Base-by-base conservation (phyloP, 2,113 vertebrate genomes). In the Hyla sarda region DNA sequence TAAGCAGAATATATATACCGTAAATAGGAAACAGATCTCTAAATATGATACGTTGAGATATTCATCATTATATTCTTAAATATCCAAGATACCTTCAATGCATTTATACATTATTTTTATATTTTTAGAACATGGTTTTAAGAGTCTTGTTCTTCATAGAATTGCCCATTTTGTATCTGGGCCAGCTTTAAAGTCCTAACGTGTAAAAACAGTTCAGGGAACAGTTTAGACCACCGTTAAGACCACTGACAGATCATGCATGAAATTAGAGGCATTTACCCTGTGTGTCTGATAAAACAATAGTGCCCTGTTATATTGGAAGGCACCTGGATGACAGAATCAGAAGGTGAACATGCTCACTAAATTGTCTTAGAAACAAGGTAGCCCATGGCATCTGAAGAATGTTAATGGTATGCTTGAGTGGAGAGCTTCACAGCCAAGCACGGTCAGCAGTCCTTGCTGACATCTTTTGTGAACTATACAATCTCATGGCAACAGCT, bases 321-420 rank as follows among this genome's bases (percentile, higher is more conserved):
- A 78, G 67, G 28, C 74, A 87, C 72, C 82, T 83, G 10, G 82
- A 88, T 73, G 77, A 81, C 84, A 23, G 52, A 79, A 60, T 86
- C 30, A 60, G 67, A 73, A 56, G 25, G 47, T 60, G 71, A 60
- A 50, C 52, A 71, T 73, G 67, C 37, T 86, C 28, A 73, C 28
- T 37, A 54, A 73, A 86, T 85, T 19, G 76, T 89, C 77, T 73
- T 87, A 89, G 89, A 90, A 48, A 87, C 87, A 1, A 34, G 84
- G 90, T 34, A 73, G 76, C 84, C 7, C 0, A 77, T 92, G 92
- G 94, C 89, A 96, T 96, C 90, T 7, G 87, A 91, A 92, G 95
- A 96, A 96, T 96, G 94, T 88, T 87, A 89, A 88, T 90, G 92
- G 93, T 75, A 94, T 95, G 95, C 95, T 94, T 92, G 92, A 94